Conservation (phyloP, 2,113 vertebrate species). For the Ailurus styani region DNA sequence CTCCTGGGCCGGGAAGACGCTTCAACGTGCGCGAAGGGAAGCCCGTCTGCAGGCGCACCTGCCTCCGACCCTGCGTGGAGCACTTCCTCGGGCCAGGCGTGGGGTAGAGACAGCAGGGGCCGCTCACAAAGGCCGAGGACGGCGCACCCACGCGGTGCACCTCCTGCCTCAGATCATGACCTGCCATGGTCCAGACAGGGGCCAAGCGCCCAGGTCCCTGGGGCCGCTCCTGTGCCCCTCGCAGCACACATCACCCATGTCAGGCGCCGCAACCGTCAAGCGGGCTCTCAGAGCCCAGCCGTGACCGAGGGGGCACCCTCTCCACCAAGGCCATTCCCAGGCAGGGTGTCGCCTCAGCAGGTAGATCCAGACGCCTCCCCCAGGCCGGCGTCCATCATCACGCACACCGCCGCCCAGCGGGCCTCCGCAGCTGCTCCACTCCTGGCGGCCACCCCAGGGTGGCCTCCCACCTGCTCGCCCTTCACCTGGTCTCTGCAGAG, state of each 20-base stretch:
- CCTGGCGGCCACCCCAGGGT: neutral
- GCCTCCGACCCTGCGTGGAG: neutral
- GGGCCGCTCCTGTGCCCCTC: neutral
- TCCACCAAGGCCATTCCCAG: neutral
- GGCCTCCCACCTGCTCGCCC: neutral
- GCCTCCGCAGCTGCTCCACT: neutral
- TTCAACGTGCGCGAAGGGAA: neutral
- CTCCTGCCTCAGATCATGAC: neutral
- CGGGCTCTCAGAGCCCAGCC: neutral
- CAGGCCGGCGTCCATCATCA: neutral
- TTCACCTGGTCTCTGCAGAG: neutral
- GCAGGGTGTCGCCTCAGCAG: neutral
- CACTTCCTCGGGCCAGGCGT: neutral
- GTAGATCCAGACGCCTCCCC: too few species aligned
- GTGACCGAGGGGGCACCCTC: neutral
- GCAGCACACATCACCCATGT: accelerated
- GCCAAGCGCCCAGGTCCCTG: neutral
- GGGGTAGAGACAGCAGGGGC: neutral
- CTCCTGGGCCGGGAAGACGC: neutral
- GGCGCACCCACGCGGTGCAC: neutral
- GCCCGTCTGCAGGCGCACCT: neutral
- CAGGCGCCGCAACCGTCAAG: neutral
- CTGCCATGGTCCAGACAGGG: accelerated
- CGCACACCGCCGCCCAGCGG: neutral
- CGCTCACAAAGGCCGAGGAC: neutral